Conservation (phyloP, 2,113 vertebrate genomes). For the Xenopus tropicalis region DNA sequence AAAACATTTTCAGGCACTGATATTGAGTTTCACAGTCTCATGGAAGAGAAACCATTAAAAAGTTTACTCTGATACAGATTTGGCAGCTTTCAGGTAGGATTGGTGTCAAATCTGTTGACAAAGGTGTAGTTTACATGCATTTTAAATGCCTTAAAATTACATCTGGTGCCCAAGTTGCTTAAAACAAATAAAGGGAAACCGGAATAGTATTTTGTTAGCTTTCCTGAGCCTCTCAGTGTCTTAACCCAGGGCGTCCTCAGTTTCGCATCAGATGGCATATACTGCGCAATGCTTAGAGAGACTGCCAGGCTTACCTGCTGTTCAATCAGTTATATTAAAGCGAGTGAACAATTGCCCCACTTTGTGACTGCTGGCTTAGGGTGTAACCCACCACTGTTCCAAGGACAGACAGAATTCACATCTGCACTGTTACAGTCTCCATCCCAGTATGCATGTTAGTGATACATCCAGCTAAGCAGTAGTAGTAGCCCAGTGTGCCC, state of each 20-base stretch:
- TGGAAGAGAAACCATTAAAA: slow-evolving; percentile 65
- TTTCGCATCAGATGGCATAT: background rate
- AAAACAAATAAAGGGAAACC: slow-evolving; percentile 12
- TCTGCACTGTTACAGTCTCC: too few species aligned
- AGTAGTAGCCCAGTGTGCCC: too few species aligned
- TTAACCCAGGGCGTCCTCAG: slow-evolving; percentile 36
- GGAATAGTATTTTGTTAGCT: slow-evolving; percentile 37
- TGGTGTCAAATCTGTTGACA: slow-evolving; percentile 54
- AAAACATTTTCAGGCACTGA: slow-evolving; percentile 73
- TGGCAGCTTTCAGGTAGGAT: slow-evolving; percentile 52
- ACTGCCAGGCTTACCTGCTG: too few species aligned
- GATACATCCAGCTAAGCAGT: too few species aligned
- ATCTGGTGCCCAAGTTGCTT: slow-evolving; percentile 23
- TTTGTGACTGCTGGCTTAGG: too few species aligned
- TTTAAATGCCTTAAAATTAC: slow-evolving; percentile 37
- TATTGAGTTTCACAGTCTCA: slow-evolving; percentile 73
- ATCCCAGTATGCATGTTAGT: too few species aligned
- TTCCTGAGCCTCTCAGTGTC: slow-evolving; percentile 46
- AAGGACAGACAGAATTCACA: too few species aligned
- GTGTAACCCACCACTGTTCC: too few species aligned
- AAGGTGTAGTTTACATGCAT: slow-evolving; percentile 51
- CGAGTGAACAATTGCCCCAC: too few species aligned
- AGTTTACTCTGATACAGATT: slow-evolving; percentile 66
- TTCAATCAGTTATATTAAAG: too few species aligned
- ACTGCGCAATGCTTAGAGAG: too few species aligned